Evolutionary conservation across 2,113 vertebrate genomes (phyloP).

Genomic region (Diphyllodes magnificus): DNA sequence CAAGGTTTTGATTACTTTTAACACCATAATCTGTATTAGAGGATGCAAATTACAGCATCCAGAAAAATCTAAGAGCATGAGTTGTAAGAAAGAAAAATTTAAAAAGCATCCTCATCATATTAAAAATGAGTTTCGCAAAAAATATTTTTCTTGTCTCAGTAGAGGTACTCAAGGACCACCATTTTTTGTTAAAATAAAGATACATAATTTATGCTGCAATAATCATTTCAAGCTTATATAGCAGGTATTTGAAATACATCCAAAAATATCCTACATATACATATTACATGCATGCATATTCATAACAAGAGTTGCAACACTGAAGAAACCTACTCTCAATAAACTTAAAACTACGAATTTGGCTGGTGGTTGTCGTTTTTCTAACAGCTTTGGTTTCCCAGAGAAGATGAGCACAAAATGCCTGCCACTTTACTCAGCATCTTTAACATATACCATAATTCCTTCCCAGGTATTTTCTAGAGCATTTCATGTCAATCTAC

Average conservation of each 20-base stretch:
- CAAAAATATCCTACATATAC: not conserved
- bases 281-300: not conserved
- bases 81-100: not conserved
- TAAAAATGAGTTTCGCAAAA: not conserved
- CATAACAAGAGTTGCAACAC: not conserved
- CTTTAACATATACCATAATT: constrained; percentile 65
- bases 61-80: not conserved
- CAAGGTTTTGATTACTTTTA: not conserved
- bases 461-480: constrained; percentile 71
- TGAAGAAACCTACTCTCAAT: not conserved
- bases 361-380: not conserved
- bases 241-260: not conserved
- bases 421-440: constrained; percentile 59
- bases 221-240: not conserved
- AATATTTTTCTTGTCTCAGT: not conserved
- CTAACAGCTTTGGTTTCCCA: not conserved
- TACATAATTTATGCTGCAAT: not conserved
- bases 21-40: not conserved
- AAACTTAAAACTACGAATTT: not conserved
- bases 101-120: not conserved
- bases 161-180: not conserved
- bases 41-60: not conserved
- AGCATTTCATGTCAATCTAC: constrained; percentile 72
- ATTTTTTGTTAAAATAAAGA: not conserved
- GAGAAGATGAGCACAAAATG: constrained; percentile 56